phyloP scores from a whole-genome alignment of 2,113 vertebrate genomes.

The Pandion haliaetus region DNA sequence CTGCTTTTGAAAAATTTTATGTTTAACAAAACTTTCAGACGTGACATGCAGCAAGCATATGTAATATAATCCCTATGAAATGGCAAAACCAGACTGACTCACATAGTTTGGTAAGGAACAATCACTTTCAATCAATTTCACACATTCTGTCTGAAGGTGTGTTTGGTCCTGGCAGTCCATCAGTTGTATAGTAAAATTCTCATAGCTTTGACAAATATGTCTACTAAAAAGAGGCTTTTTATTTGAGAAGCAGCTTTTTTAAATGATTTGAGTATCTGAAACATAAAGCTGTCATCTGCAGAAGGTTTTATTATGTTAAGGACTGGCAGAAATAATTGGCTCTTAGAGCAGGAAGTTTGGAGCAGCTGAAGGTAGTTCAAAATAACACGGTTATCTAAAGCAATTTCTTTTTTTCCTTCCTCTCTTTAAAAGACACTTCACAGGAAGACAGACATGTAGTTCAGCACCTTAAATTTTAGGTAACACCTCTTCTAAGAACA shows the following conservation, averaged over 20 bases:
- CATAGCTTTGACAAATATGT: not conserved
- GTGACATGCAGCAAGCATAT: not conserved
- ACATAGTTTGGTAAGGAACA: not conserved
- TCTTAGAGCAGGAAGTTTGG: not conserved
- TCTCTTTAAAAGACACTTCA: not conserved
- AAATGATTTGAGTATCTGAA: not conserved
- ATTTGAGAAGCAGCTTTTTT: not conserved
- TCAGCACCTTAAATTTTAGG: not conserved
- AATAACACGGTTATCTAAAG: not conserved
- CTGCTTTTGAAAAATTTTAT: not conserved
- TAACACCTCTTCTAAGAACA: not conserved
- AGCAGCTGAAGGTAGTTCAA: conserved; percentile 17
- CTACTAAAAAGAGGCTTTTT: not conserved
- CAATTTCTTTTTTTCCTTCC: not conserved
- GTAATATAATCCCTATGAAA: not conserved
- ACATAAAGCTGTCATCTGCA: conserved; percentile 1
- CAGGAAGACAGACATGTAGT: not conserved
- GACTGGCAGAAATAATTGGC: conserved; percentile 2
- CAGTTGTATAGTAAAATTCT: not conserved
- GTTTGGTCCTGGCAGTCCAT: not conserved
- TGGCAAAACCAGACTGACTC: not conserved
- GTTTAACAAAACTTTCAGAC: not conserved
- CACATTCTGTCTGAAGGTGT: not conserved
- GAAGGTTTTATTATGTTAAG: not conserved
- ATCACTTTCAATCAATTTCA: not conserved